phyloP scores from a whole-genome alignment of 1,140 invertebrate genomes.

The Caerostris extrusa region DNA sequence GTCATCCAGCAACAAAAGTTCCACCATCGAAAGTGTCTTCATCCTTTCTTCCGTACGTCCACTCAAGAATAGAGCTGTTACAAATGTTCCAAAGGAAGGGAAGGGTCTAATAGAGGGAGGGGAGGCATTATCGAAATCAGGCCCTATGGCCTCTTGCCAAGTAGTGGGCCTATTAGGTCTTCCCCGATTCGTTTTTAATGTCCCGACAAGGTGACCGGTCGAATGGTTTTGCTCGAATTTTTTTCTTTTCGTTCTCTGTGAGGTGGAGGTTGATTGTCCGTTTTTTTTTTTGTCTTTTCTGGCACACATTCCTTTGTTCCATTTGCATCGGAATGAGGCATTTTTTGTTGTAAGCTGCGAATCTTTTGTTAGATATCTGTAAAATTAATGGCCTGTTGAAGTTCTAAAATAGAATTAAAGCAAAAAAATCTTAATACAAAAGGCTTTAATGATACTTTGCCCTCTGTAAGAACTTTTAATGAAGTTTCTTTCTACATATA shows the following conservation, averaged over 20 bases:
- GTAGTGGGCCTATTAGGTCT: slow-evolving; percentile 42
- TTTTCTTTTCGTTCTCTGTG: background rate
- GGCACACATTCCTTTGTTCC: background rate
- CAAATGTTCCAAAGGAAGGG: background rate
- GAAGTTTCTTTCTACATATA: background rate
- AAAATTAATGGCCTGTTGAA: slow-evolving; percentile 16
- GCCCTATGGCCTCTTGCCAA: slow-evolving; percentile 52
- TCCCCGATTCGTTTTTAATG: slow-evolving; percentile 59
- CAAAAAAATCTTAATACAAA: background rate
- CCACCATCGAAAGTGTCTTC: background rate
- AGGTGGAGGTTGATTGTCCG: background rate
- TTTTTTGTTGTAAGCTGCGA: background rate
- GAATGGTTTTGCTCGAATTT: background rate
- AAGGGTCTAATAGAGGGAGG: background rate
- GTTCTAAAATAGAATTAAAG: too few species aligned
- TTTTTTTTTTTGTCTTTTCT: slow-evolving; percentile 5
- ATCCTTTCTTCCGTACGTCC: background rate
- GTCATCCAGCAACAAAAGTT: slow-evolving; percentile 12
- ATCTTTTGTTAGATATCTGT: background rate
- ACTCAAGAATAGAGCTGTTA: slow-evolving; percentile 22
- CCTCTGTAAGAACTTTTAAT: background rate
- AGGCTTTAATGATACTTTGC: background rate
- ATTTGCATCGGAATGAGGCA: background rate
- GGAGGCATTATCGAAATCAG: slow-evolving; percentile 31
- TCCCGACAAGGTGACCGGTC: slow-evolving; percentile 57